Conservation (phyloP, 1,140 invertebrate genomes). For the Melipona quadrifasciata region DNA sequence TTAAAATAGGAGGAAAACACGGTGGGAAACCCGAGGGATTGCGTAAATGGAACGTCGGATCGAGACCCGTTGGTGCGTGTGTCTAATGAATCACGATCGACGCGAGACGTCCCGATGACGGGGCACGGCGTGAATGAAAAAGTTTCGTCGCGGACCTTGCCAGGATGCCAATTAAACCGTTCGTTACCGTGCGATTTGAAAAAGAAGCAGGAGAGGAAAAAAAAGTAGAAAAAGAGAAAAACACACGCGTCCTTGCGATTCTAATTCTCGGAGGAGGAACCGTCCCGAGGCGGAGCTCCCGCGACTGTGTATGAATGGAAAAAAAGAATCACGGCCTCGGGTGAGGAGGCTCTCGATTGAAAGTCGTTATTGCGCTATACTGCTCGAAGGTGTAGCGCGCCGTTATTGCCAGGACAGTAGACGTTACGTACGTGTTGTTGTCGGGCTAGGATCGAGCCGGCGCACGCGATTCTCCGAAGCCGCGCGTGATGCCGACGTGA, state of each 20-base stretch:
- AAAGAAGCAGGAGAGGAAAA: background rate
- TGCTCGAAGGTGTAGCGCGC: background rate
- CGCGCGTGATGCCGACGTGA: background rate
- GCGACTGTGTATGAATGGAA: constrained; percentile 11
- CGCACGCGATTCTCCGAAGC: constrained; percentile 3
- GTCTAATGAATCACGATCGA: background rate
- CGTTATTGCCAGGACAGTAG: background rate
- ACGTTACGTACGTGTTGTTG: too few relatives aligned
- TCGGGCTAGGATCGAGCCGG: background rate
- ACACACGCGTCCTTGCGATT: constrained; percentile 37
- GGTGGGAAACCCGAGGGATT: background rate
- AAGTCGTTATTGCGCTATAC: background rate
- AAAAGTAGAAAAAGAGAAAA: too few relatives aligned
- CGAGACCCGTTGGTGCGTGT: background rate
- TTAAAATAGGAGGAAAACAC: background rate
- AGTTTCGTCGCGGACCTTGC: constrained; percentile 33
- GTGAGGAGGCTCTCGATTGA: constrained; percentile 5
- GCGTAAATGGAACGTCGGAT: background rate
- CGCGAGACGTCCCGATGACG: background rate
- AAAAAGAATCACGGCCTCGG: constrained; percentile 29
- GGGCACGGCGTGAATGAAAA: constrained; percentile 19
- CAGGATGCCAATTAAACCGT: constrained; percentile 45
- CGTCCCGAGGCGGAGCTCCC: background rate
- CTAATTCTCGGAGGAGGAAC: constrained; percentile 36
- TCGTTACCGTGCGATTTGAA: constrained; percentile 29